Evolutionary conservation across 2,113 vertebrate species (phyloP).

Genomic region (Protobothrops flavoviridis): DNA sequence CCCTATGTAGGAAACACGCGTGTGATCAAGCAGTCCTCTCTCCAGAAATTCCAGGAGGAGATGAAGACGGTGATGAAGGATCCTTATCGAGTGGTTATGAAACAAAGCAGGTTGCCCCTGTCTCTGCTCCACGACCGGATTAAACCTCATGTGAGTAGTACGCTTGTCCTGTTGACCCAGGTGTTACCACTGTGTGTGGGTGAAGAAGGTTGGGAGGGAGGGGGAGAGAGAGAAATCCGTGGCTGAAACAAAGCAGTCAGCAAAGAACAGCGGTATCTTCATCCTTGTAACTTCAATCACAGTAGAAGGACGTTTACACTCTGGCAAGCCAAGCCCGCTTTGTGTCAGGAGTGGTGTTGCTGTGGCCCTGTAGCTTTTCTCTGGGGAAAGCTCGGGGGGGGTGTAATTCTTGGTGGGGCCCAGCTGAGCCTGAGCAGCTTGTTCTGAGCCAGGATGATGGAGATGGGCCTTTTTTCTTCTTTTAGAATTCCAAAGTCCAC

Average conservation of each 20-base stretch:
- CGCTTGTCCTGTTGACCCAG: rapidly evolving
- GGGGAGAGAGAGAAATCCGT: slow-evolving; percentile 23
- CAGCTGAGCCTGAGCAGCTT: neutral
- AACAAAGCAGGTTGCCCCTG: slow-evolving; percentile 90
- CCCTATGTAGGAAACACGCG: slow-evolving; percentile 86
- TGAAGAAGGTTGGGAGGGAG: neutral
- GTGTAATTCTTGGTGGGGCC: too few relatives aligned
- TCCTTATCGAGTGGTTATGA: slow-evolving; percentile 95
- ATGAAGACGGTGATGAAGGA: slow-evolving; percentile 90
- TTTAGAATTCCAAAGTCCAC: slow-evolving; percentile 91
- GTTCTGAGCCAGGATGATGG: neutral
- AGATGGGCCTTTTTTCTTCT: neutral
- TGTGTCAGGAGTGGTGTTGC: slow-evolving; percentile 21
- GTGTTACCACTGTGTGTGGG: neutral
- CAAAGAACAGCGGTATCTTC: slow-evolving; percentile 64
- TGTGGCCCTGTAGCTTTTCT: neutral
- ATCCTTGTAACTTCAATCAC: slow-evolving; percentile 46
- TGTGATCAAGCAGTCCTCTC: slow-evolving; percentile 94
- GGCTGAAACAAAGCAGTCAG: slow-evolving; percentile 61
- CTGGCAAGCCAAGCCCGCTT: slow-evolving; percentile 43
- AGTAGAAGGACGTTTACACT: slow-evolving; percentile 26
- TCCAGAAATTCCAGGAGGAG: slow-evolving; percentile 96
- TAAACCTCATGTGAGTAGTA: slow-evolving; percentile 87
- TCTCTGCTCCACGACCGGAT: slow-evolving; percentile 87
- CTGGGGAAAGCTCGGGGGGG: neutral